A percentile compares a stretch with the other conserved stretches of the same genome.
phyloP scores from a whole-genome alignment of 2,113 vertebrate genomes.

The Bubo bubo region DNA sequence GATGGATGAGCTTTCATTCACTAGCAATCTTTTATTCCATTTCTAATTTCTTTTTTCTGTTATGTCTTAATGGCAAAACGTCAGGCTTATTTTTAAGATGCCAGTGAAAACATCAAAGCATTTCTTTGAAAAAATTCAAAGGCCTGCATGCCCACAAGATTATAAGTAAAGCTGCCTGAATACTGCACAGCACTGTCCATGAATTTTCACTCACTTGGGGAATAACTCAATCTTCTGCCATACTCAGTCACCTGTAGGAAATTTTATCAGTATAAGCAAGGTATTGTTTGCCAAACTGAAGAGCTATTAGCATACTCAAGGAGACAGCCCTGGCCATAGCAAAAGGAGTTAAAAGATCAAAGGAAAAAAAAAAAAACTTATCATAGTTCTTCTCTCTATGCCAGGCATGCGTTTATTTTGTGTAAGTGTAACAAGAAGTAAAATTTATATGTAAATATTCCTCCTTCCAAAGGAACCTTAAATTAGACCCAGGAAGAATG shows the following conservation, averaged over 20 bases:
- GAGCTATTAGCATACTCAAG: neutral
- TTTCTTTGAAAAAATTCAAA: constrained; percentile 5
- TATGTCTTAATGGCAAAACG: neutral
- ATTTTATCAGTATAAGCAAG: neutral
- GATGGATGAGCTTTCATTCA: neutral
- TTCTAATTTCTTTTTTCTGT: constrained; percentile 13
- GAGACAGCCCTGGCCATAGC: neutral
- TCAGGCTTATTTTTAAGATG: constrained; percentile 39
- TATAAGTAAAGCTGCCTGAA: constrained; percentile 9
- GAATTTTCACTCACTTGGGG: neutral
- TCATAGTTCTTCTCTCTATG: neutral
- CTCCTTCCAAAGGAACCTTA: neutral
- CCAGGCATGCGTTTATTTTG: neutral
- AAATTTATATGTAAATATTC: neutral
- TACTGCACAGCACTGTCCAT: neutral
- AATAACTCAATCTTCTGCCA: neutral
- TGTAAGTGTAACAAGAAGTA: neutral
- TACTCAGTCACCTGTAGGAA: neutral
- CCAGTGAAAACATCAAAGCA: constrained; percentile 44
- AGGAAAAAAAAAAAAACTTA: neutral
- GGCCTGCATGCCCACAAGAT: neutral
- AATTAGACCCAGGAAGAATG: neutral
- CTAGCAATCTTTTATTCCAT: constrained; percentile 3
- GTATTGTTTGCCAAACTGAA: neutral
- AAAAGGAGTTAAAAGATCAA: neutral